Percentiles rank a stretch among this genome's conserved stretches.
Conservation (phyloP, 2,888 invertebrate species). For the Lasioglossum oenotherae region DNA sequence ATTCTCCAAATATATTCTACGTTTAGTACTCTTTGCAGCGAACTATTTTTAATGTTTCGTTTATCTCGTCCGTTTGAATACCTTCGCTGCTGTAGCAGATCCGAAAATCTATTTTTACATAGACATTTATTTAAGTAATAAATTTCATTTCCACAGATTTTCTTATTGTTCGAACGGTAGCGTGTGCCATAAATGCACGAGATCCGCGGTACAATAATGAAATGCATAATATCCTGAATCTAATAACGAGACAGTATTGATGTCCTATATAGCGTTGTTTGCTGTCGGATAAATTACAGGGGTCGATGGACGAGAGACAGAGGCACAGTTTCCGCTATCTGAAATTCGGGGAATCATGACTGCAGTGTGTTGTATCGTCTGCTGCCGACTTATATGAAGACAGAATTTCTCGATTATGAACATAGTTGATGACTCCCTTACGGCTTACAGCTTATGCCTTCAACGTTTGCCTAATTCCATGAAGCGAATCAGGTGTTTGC, state of each 20-base stretch:
- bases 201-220: background rate
- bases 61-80: background rate
- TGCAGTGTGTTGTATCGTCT: slow-evolving; percentile 26
- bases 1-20: background rate
- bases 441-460: slow-evolving; percentile 49
- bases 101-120: too few relatives aligned
- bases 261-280: background rate
- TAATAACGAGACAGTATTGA: background rate
- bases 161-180: background rate
- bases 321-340: slow-evolving; percentile 16
- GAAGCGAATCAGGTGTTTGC: slow-evolving; percentile 50
- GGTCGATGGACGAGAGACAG: slow-evolving; percentile 23
- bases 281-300: background rate
- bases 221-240: background rate
- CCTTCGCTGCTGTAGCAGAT: background rate
- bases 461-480: slow-evolving; percentile 55
- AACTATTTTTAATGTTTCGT: background rate
- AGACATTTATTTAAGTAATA: too few relatives aligned
- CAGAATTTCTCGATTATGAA: slow-evolving; percentile 54
- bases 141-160: background rate
- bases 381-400: slow-evolving; percentile 32
- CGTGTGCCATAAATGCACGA: background rate
- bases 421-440: slow-evolving; percentile 54
- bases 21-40: background rate
- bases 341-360: slow-evolving; percentile 27